Percentiles rank a stretch among this genome's conserved stretches.
These are phyloP conservation scores for Campylorhamphus procurvoides DNA, from an alignment of 2,113 vertebrate species.

Conservation along the genomic window DNA sequence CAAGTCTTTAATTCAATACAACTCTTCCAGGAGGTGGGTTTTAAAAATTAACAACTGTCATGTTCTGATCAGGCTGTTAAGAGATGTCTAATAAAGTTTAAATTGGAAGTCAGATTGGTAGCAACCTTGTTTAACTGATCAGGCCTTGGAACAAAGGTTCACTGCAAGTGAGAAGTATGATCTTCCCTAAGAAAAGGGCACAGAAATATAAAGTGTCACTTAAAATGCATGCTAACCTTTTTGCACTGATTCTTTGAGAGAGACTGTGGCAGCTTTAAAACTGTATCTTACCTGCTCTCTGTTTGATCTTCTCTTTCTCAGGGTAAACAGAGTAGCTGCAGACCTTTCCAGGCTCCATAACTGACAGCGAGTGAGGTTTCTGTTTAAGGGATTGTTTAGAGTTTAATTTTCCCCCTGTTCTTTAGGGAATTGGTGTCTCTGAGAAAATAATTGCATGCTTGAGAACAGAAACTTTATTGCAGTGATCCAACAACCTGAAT, in stretches of 20 bases:
- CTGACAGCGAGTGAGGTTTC: neutral
- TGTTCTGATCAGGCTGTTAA: neutral
- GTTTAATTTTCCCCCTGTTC: constrained; percentile 44
- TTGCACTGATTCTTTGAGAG: neutral
- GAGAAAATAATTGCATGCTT: constrained; percentile 46
- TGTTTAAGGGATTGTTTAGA: constrained; percentile 26
- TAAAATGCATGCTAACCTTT: constrained; percentile 24
- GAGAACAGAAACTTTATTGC: constrained; percentile 57
- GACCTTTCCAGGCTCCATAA: constrained; percentile 12
- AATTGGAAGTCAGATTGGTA: constrained; percentile 5
- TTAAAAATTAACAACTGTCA: neutral
- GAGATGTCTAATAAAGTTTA: neutral
- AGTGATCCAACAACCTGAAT: constrained; percentile 44
- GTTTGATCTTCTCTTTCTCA: constrained; percentile 44
- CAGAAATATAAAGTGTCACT: constrained; percentile 38
- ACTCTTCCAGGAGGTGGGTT: neutral
- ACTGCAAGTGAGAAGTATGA: neutral
- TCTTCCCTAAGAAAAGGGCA: constrained; percentile 19
- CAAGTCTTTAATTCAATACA: neutral
- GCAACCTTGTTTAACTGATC: neutral
- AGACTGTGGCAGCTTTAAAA: neutral
- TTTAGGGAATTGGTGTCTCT: constrained; percentile 44
- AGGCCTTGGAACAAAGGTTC: neutral
- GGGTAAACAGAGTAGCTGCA: constrained; percentile 29
- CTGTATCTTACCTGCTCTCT: neutral